Evolutionary conservation across 2,888 invertebrate species (phyloP).

Genomic region (Leptarthrus brevirostris): DNA sequence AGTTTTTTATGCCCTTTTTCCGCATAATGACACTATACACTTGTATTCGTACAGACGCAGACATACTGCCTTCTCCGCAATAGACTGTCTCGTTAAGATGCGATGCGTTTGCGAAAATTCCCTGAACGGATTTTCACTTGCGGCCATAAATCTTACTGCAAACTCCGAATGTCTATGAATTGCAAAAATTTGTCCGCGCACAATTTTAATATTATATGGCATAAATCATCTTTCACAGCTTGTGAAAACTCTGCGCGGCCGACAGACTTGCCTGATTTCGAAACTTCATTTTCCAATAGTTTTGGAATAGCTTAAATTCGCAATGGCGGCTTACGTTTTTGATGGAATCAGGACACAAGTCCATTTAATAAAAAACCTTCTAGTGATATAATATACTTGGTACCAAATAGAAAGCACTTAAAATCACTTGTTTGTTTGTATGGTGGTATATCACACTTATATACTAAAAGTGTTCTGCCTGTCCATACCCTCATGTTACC

Average conservation of each 20-base stretch:
- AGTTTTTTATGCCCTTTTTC: constrained; percentile 43
- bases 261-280: too few relatives aligned
- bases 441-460: too few relatives aligned
- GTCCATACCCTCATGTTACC: too few relatives aligned
- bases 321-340: too few relatives aligned
- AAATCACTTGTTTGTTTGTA: too few relatives aligned
- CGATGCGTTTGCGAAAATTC: constrained; percentile 50
- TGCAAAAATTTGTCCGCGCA: constrained; percentile 53
- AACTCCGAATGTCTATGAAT: constrained; percentile 53
- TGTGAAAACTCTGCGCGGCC: neutral
- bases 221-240: constrained; percentile 49
- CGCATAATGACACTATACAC: constrained; percentile 48
- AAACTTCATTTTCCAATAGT: too few relatives aligned
- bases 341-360: too few relatives aligned
- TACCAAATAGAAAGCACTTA: too few relatives aligned
- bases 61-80: constrained; percentile 2
- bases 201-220: constrained; percentile 52
- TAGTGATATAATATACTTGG: too few relatives aligned
- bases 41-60: constrained; percentile 28
- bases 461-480: too few relatives aligned
- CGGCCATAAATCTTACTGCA: constrained; percentile 51
- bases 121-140: constrained; percentile 52
- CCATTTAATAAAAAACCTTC: too few relatives aligned
- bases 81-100: constrained; percentile 41
- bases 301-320: too few relatives aligned